A percentile compares a stretch with the other conserved stretches of the same genome.
Conservation (phyloP, 2,888 invertebrate genomes). For the Petrolisthes cinctipes region DNA sequence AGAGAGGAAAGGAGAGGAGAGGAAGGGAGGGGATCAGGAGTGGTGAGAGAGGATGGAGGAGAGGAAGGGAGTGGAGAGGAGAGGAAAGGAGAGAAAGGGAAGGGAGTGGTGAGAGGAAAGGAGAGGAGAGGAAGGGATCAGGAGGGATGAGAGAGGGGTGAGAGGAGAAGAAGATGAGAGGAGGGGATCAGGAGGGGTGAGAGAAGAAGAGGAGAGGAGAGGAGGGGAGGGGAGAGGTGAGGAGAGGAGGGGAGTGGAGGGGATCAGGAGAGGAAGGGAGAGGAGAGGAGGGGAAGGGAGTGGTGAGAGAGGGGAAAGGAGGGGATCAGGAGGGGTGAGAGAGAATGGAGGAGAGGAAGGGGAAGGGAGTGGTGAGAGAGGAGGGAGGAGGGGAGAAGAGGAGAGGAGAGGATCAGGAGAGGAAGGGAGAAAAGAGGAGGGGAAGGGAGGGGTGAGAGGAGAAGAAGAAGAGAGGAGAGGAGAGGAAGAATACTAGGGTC, state of each 20-base stretch:
- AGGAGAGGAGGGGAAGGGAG: neutral
- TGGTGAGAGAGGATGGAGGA: neutral
- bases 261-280: constrained; percentile 2
- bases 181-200: neutral
- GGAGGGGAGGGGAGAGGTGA: neutral
- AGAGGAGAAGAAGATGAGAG: neutral
- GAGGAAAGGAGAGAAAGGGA: neutral
- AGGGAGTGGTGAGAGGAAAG: neutral
- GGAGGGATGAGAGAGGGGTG: neutral
- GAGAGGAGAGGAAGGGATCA: neutral
- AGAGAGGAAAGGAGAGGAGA: neutral
- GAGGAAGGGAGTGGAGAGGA: neutral
- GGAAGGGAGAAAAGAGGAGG: neutral
- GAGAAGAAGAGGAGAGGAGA: neutral
- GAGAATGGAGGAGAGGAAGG: neutral
- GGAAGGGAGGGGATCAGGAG: neutral
- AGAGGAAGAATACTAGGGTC: neutral
- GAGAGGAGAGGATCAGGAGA: neutral
- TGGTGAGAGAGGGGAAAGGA: neutral
- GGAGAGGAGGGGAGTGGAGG: neutral
- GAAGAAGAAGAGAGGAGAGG: constrained; percentile 13
- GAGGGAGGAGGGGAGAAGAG: neutral
- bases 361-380: neutral
- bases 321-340: neutral
- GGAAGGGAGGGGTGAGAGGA: neutral